Conservation (phyloP, 2,113 vertebrate genomes). For the Ammodytes marinus region DNA sequence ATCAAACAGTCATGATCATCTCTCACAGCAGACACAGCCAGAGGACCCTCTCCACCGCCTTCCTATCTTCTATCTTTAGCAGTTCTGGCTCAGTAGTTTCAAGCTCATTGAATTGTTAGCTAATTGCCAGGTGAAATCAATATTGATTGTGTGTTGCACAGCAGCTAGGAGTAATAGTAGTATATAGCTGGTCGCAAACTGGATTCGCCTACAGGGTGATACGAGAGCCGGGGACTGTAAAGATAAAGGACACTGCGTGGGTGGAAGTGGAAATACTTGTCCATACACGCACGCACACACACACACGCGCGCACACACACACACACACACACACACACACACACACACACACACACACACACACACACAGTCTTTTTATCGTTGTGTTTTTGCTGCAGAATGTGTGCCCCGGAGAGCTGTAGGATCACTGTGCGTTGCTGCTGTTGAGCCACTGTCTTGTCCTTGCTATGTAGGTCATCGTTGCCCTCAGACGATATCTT, state of each 20-base stretch:
- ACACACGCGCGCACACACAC: constrained; percentile 1
- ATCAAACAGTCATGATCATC: constrained; percentile 18
- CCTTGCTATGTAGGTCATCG: constrained; percentile 81
- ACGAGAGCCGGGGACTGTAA: constrained; percentile 50
- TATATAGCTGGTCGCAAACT: constrained; percentile 69
- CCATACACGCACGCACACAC: neutral
- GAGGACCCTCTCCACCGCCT: neutral
- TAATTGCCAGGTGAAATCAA: constrained; percentile 84
- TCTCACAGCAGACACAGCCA: constrained; percentile 29
- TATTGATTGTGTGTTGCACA: constrained; percentile 81
- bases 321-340: constrained; percentile 28
- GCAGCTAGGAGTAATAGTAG: constrained; percentile 76
- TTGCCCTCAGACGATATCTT: constrained; percentile 76
- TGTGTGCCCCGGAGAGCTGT: constrained; percentile 72
- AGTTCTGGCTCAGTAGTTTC: constrained; percentile 66
- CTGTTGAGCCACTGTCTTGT: constrained; percentile 75
- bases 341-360: constrained; percentile 25
- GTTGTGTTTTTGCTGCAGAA: constrained; percentile 60
- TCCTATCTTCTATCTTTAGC: constrained; percentile 32
- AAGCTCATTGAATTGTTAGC: constrained; percentile 84
- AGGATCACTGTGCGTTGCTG: constrained; percentile 65
- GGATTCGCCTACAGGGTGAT: constrained; percentile 56
- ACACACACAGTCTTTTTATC: constrained; percentile 34
- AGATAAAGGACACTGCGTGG: constrained; percentile 55
- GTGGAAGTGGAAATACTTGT: constrained; percentile 46